A percentile compares a stretch with the other conserved stretches of the same genome.
phyloP scores from a whole-genome alignment of 2,797 vertebrate genomes.

The Macropodus opercularis region DNA sequence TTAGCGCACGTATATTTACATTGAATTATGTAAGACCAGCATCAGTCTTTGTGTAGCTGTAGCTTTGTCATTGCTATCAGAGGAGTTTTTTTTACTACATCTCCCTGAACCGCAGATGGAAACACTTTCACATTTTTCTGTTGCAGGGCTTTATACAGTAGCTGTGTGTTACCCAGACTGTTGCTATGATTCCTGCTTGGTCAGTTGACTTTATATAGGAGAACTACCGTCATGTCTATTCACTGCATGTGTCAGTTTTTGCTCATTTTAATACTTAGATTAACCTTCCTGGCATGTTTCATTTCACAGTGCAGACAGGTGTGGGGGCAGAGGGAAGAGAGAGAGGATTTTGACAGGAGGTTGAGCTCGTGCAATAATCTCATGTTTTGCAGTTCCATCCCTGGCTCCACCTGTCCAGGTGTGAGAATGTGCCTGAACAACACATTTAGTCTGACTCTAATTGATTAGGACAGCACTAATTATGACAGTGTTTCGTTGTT shows the following conservation, averaged over 20 bases:
- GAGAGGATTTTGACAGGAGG: too few relatives aligned
- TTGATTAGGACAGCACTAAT: too few relatives aligned
- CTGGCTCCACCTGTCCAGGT: too few relatives aligned
- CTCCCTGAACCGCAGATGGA: slow-evolving; percentile 3
- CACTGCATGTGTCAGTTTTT: too few relatives aligned
- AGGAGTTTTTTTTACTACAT: slow-evolving; percentile 9
- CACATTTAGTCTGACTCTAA: too few relatives aligned
- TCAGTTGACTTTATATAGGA: not conserved
- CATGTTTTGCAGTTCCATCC: too few relatives aligned
- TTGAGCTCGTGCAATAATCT: too few relatives aligned
- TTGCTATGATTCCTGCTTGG: not conserved
- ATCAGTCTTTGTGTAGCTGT: slow-evolving; percentile 45
- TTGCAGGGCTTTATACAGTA: slow-evolving; percentile 20
- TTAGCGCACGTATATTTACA: too few relatives aligned
- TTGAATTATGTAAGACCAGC: slow-evolving; percentile 38
- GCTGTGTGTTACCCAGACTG: not conserved
- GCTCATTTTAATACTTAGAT: not conserved
- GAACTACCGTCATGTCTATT: not conserved
- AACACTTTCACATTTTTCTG: slow-evolving; percentile 24
- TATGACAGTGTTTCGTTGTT: too few relatives aligned
- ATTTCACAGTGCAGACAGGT: not conserved
- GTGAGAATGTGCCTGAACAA: too few relatives aligned
- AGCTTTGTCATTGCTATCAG: slow-evolving; percentile 11
- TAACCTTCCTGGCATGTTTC: not conserved
- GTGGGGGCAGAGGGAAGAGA: too few relatives aligned